These are phyloP conservation scores for Geophilus truncorum DNA, from an alignment of 2,888 invertebrate genomes.

Conservation along the genomic window DNA sequence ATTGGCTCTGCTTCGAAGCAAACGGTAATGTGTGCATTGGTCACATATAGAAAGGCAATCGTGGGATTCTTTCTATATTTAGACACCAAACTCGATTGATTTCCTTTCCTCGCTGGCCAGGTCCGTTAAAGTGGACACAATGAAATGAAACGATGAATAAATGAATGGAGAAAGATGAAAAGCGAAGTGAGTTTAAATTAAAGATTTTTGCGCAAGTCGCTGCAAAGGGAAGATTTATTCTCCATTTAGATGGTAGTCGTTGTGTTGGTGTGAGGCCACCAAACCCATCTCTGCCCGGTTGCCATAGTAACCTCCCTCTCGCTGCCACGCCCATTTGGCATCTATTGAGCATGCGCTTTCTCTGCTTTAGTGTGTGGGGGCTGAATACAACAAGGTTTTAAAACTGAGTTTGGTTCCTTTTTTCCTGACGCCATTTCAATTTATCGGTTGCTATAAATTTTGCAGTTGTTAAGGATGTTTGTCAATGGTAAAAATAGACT, in stretches of 20 bases:
- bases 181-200: neutral
- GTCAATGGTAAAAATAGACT: neutral
- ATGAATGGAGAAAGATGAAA: neutral
- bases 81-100: neutral
- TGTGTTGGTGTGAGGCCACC: slow-evolving; percentile 2
- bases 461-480: neutral
- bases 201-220: neutral
- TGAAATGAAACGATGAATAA: neutral
- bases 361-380: neutral
- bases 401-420: neutral
- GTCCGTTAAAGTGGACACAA: neutral
- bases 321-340: neutral
- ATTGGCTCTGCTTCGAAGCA: neutral
- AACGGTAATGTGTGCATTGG: slow-evolving; percentile 15
- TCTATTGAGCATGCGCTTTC: slow-evolving; percentile 16
- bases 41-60: neutral
- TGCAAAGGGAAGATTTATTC: neutral
- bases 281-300: neutral
- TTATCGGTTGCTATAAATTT: neutral
- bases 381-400: neutral
- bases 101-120: neutral
- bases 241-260: neutral
- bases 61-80: neutral
- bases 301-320: neutral
- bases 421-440: neutral